Base-by-base conservation (phyloP, 2,113 vertebrate genomes). In the Onychostruthus taczanowskii region DNA sequence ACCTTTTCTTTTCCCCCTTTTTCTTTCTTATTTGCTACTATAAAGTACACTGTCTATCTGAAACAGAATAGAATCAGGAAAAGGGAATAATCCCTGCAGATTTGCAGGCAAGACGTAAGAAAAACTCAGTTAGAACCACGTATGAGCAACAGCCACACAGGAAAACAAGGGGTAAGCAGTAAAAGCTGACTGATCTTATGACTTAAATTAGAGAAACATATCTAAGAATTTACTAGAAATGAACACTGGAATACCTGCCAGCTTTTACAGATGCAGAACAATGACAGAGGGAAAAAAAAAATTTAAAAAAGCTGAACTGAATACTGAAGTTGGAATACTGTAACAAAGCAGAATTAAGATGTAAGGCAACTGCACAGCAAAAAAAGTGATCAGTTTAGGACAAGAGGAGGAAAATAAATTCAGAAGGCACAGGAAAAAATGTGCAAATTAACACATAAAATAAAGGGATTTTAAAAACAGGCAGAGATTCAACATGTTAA, bases 261-360 rank as follows among this genome's bases (percentile, higher is more conserved):
- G 16, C 21, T 55, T 77, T 50, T 39, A 70, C 24, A 67, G 10
- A n/a, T 43, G 43, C 4, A 19, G 63, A 92, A 49, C 6, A 85
- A 66, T n/a, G 16, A 37, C 33, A 61, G 5, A 33, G 2, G 1
- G 0, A 2, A 33, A n/a, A 30, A 30, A 18, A 53, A 10, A 23
- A 21, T n/a, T n/a, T n/a, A 55, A 66, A 47, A 22, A 77, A 85
- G 55, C 7, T 85, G 61, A 86, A 70, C 24, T 24, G 50, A 82
- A 83, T 74, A 55, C 16, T 46, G 55, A 79, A 80, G 26, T 8
- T 62, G n/a, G 10, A 85, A 69, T 58, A 62, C 16, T 62, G 20
- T 13, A 92, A 69, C 10, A 73, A 80, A 86, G n/a, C 19, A 76
- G 43, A 89, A 80, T 27, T 61, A 72, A 58, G 41, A 80, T 13